Conservation (phyloP, 2,888 invertebrate genomes). For the Dendrolimus pini region DNA sequence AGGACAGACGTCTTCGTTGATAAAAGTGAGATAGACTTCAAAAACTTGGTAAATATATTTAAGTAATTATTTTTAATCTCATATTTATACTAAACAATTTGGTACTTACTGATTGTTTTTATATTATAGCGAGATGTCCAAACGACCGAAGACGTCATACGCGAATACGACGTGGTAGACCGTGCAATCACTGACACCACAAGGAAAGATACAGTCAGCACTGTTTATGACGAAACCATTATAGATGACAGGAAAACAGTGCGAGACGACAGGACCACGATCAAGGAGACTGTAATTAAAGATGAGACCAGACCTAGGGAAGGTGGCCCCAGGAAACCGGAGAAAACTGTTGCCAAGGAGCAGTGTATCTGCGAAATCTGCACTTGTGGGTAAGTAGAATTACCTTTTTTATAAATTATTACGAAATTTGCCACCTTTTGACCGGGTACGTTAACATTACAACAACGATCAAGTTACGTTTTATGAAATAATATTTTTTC, state of each 20-base stretch:
- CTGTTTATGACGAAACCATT: slow-evolving; percentile 64
- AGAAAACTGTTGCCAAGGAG: slow-evolving; percentile 76
- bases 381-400: slow-evolving; percentile 88
- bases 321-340: slow-evolving; percentile 63
- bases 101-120: slow-evolving; percentile 5
- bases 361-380: slow-evolving; percentile 94
- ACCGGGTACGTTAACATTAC: no score
- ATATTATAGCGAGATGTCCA: slow-evolving; percentile 65
- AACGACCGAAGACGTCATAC: slow-evolving; percentile 64
- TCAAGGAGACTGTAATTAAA: slow-evolving; percentile 49
- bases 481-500: no score
- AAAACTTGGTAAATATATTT: slow-evolving; percentile 61
- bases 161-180: slow-evolving; percentile 70
- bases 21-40: slow-evolving; percentile 70
- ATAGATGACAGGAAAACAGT: slow-evolving; percentile 63
- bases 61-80: neutral
- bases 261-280: slow-evolving; percentile 61
- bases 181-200: slow-evolving; percentile 67
- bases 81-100: neutral
- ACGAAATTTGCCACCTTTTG: no score
- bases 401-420: neutral
- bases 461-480: no score
- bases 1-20: slow-evolving; percentile 72
- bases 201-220: slow-evolving; percentile 60
- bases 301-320: slow-evolving; percentile 57